Evolutionary conservation across 2,797 vertebrate genomes (phyloP), one percentile per base, ranked within the genome.

Genomic region (Tadarida brasiliensis): DNA sequence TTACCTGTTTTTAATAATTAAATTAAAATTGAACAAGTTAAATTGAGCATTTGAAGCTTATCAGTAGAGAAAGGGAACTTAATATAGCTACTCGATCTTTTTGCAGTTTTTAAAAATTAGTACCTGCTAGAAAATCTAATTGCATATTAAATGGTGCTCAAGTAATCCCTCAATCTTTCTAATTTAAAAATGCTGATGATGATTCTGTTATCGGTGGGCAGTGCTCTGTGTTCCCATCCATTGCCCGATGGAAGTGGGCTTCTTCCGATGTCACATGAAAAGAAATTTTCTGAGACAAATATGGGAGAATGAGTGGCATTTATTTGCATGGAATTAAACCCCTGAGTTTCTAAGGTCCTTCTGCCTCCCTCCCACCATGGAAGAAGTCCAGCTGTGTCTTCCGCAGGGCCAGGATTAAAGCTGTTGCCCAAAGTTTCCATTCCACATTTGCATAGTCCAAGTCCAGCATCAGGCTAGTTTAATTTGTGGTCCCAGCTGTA

Each of bases 1-100:
- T 65, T 80, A n/a, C 6, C n/a, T 67, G 17, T 24, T 77, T 94
- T 90, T 57, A 33, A 93, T 81, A 74, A 86, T 10, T 80, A 78
- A 59, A 86, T n/a, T 57, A 91, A 88, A 93, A n/a, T 26, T 30
- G 82, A 63, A 77, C 81, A 54, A n/a, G 2, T 2, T 35, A 70
- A 61, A 91, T 11, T 80, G 10, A 74, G 10, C 15, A 39, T 15
- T 28, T 87, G 54, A 80, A 84, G 12, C 20, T 85, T 56, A 49
- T 63, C 15, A 59, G 22, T n/a, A 7, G n/a, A 80, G 22, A 76
- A 67, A 47, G 11, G 20, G 59, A 93, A 71, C 4, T 57, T 90
- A 39, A 28, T 51, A 57, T 73, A 51, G 10, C 7, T 78, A 83
- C 14, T 78, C 44, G 86, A 59, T 44, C 33, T 59, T 87, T 65